Evolutionary conservation across 1,140 invertebrate species (phyloP).

Genomic region (Bathynomus jamesi): DNA sequence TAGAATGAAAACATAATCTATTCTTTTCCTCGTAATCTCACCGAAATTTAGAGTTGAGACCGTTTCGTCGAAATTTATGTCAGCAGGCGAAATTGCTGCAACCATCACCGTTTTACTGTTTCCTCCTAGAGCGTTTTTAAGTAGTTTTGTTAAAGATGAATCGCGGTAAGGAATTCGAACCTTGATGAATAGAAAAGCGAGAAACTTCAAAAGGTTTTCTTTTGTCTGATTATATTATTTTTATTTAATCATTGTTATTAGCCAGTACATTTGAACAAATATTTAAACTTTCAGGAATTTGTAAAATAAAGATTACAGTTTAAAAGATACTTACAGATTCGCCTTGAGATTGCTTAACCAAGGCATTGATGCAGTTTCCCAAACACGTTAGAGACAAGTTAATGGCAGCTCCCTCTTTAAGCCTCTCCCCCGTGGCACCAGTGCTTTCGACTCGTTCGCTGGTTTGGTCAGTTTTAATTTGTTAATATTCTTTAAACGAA

Average conservation of each 20-base stretch:
- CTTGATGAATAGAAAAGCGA: neutral
- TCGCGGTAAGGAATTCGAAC: conserved; percentile 54
- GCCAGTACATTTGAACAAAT: neutral
- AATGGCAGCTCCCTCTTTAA: conserved; percentile 59
- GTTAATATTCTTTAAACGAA: too few species aligned
- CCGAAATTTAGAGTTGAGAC: conserved; percentile 55
- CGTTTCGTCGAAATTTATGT: conserved; percentile 59
- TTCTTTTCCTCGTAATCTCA: too few species aligned
- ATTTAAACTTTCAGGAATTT: conserved; percentile 37
- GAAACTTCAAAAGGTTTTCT: neutral
- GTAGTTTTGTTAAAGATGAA: conserved; percentile 55
- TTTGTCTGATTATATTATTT: neutral
- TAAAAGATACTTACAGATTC: conserved; percentile 20
- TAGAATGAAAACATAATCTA: too few species aligned
- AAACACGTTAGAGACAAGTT: conserved; percentile 57
- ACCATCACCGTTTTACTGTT: conserved; percentile 61
- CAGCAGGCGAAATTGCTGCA: conserved; percentile 56
- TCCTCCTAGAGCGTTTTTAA: conserved; percentile 58
- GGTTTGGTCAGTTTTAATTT: conserved; percentile 28
- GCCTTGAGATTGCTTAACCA: conserved; percentile 43
- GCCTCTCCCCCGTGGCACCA: conserved; percentile 53
- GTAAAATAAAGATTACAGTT: neutral
- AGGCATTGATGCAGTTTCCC: conserved; percentile 55
- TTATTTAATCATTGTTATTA: neutral
- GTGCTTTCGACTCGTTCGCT: conserved; percentile 56